Base-by-base conservation (phyloP, 2,888 invertebrate genomes). In the Priocnemis perturbator region DNA sequence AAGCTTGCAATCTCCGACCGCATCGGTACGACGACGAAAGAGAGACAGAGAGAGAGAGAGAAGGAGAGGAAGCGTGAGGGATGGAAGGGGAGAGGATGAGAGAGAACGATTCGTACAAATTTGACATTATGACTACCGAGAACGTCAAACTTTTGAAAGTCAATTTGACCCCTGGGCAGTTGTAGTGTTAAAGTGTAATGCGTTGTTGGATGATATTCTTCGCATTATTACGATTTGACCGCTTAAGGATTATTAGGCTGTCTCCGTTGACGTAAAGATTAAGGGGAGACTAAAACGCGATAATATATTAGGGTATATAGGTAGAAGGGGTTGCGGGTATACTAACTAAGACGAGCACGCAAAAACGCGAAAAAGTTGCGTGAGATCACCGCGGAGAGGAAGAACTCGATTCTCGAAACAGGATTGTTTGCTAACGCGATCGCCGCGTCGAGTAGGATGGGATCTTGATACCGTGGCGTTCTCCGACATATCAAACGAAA, bases 1-100 rank as follows among this genome's bases (percentile, higher is more conserved):
- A 59, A 64, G 53, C 57, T 56, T 56, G 66, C 45, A 73, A 61
- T 64, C 61, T 47, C 52, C 58, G 57, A 71, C 55, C 63, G 50
- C 65, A 53, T 63, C 60, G 62, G 60, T 59, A 68, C 64, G 65
- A 47, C 17, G 45, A 45, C 19, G 59, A 21, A 15, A 45, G 61
- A 61, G 53, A 59, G 37, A 2, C 37, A 58, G 50, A 55, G 17
- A 50, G 17, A 50, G 17, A 50, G 11, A 17, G 50, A 50, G 50
- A 17, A 15, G n/a, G 58, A 19, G 44, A 9, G 37, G 20, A 14
- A 44, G 44, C n/a, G 9, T 47, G 26, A 20, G 26, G 11, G 47
- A 60, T 47, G 45, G 23, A 60, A 60, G 21, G n/a, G 48, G 60
- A 23, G 45, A 11, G 60, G 14, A 60, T 60, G 60, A 44, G 48